A percentile compares a stretch with the other conserved stretches of the same genome.
phyloP scores from a whole-genome alignment of 2,888 invertebrate species.

The Spicauda simplicius region DNA sequence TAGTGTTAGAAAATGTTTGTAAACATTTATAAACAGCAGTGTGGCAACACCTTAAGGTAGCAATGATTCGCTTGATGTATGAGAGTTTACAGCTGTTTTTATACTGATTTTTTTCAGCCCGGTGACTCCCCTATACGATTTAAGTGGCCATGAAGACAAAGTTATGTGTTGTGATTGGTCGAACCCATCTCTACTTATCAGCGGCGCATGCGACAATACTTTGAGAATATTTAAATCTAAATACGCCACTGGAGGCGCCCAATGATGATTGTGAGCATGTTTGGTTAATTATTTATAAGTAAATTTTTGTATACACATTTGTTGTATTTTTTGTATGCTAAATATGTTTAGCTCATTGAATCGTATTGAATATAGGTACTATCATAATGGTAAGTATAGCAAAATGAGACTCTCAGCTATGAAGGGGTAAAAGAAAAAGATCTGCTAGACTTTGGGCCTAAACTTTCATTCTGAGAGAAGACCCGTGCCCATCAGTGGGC shows the following conservation, averaged over 20 bases:
- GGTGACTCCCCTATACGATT: constrained; percentile 95
- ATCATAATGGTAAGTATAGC: too few species aligned
- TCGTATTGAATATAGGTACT: too few species aligned
- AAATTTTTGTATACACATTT: constrained; percentile 8
- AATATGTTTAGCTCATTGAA: background rate
- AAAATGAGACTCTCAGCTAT: too few species aligned
- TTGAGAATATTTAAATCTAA: constrained; percentile 93
- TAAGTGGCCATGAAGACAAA: constrained; percentile 97
- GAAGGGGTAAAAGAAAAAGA: too few species aligned
- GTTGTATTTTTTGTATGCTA: background rate
- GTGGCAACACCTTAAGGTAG: too few species aligned
- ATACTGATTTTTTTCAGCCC: constrained; percentile 88
- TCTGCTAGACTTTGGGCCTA: too few species aligned
- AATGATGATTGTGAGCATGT: constrained; percentile 11
- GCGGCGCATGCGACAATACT: constrained; percentile 97
- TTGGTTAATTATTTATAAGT: constrained; percentile 20
- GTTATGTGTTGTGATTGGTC: constrained; percentile 98
- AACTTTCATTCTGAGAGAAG: too few species aligned
- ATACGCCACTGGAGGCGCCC: constrained; percentile 53
- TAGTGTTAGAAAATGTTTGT: too few species aligned
- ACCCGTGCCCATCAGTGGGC: too few species aligned
- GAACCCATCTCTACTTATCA: constrained; percentile 92
- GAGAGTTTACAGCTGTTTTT: too few species aligned
- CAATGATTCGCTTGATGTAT: too few species aligned
- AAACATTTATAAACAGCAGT: too few species aligned